Percentiles rank a stretch among this genome's conserved stretches.
These are phyloP conservation scores for Quadriops clusia DNA, from an alignment of 2,888 invertebrate species.

Conservation along the genomic window DNA sequence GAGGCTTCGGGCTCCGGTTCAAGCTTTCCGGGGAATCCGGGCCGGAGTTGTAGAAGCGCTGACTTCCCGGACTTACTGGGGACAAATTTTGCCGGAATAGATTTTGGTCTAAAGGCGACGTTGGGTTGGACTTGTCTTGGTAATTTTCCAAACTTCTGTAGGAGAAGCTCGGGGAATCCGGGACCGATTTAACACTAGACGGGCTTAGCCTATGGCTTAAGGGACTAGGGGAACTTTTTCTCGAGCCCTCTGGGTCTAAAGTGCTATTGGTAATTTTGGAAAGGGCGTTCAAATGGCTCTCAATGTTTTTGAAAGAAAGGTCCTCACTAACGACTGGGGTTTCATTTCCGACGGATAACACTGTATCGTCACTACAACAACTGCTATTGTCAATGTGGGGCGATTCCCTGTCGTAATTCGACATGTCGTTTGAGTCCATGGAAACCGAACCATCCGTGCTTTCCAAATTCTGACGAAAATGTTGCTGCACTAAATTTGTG, in stretches of 20 bases:
- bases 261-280: conserved; percentile 48
- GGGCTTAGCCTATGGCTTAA: conserved; percentile 28
- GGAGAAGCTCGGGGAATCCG: conserved; percentile 22
- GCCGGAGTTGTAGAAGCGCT: conserved; percentile 22
- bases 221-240: conserved; percentile 20
- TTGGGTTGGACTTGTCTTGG: conserved; percentile 24
- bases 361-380: conserved; percentile 66
- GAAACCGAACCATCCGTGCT: conserved; percentile 31
- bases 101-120: conserved; percentile 22
- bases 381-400: conserved; percentile 47
- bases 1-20: conserved; percentile 21
- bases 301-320: conserved; percentile 52
- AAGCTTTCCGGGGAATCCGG: conserved; percentile 24
- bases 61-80: conserved; percentile 19
- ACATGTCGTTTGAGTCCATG: conserved; percentile 31
- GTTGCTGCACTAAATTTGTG: conserved; percentile 22
- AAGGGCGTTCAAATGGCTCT: conserved; percentile 55
- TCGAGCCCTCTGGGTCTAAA: conserved; percentile 26
- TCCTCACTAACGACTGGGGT: conserved; percentile 33
- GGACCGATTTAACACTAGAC: conserved; percentile 28
- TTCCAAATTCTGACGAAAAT: conserved; percentile 25
- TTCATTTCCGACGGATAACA: conserved; percentile 71
- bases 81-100: conserved; percentile 22
- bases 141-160: conserved; percentile 22
- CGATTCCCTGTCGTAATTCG: conserved; percentile 28